These are phyloP conservation scores for Uloborus plumipes DNA, from an alignment of 2,888 invertebrate species.

Conservation along the genomic window DNA sequence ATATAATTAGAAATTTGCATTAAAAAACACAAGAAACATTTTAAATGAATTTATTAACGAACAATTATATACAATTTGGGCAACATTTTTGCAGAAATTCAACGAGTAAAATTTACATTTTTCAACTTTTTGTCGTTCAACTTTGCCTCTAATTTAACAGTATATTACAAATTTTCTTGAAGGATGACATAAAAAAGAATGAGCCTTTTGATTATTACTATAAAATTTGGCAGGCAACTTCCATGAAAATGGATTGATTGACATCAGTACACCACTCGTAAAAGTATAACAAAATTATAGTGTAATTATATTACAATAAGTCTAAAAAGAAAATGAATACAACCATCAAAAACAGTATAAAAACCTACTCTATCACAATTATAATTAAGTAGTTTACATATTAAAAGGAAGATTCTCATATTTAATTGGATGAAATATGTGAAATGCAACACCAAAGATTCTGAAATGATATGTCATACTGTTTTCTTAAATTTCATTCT, in stretches of 20 bases:
- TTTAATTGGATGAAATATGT: background rate
- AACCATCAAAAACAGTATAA: conserved; percentile 15
- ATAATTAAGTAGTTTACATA: conserved; percentile 21
- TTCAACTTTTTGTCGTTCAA: conserved; percentile 19
- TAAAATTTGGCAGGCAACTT: background rate
- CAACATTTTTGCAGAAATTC: conserved; percentile 36
- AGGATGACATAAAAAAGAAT: too few species aligned
- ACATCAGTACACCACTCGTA: too few species aligned
- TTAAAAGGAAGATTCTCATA: background rate
- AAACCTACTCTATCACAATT: conserved; percentile 26
- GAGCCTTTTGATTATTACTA: too few species aligned
- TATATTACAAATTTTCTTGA: conserved; percentile 27
- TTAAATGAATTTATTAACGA: conserved; percentile 57
- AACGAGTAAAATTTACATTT: conserved; percentile 58
- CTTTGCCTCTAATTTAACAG: conserved; percentile 23
- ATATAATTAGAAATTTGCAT: background rate
- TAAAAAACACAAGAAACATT: background rate
- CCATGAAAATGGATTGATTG: background rate
- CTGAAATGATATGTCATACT: conserved; percentile 9
- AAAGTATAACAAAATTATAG: too few species aligned
- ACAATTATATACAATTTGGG: conserved; percentile 36
- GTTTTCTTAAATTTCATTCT: too few species aligned
- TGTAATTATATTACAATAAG: too few species aligned
- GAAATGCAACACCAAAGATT: conserved; percentile 5
- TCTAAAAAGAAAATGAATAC: too few species aligned